phyloP scores from a whole-genome alignment of 2,113 vertebrate species.

The Alligator mississippiensis region DNA sequence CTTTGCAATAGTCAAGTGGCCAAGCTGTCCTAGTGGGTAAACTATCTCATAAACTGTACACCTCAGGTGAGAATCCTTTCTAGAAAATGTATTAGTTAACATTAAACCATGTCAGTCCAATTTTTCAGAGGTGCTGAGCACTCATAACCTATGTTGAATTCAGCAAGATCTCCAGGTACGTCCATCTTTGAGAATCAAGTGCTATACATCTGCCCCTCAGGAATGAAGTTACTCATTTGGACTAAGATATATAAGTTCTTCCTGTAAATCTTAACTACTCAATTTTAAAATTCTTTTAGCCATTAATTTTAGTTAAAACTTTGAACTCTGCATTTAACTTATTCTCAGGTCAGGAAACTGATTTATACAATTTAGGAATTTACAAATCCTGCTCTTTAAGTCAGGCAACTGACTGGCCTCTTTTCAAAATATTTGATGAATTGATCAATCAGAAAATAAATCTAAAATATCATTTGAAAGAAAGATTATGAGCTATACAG shows the following conservation, averaged over 20 bases:
- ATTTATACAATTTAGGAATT: not conserved
- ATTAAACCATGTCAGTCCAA: not conserved
- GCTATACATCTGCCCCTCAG: not conserved
- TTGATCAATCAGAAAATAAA: conserved; percentile 27
- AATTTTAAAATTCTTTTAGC: conserved; percentile 30
- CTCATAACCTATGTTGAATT: conserved; percentile 31
- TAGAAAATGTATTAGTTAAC: not conserved
- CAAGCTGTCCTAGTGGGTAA: not conserved
- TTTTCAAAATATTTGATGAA: conserved; percentile 5
- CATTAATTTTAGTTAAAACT: conserved; percentile 1
- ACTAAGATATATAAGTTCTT: not conserved
- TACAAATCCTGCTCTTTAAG: not conserved
- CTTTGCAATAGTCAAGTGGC: not conserved
- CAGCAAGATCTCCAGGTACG: conserved; percentile 12
- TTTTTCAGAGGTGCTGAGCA: conserved; percentile 18
- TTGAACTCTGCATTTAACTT: not conserved
- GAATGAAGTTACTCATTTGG: not conserved
- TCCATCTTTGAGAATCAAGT: conserved; percentile 16
- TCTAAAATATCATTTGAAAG: not conserved
- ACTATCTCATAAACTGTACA: not conserved
- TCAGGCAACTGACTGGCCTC: not conserved
- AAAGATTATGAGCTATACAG: not conserved
- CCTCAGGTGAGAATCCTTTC: not conserved
- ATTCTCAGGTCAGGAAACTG: not conserved
- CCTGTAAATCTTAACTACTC: not conserved